Percentiles rank a stretch among this genome's conserved stretches.
These are phyloP conservation scores for Lepus europaeus DNA, from an alignment of 2,113 vertebrate species.

Conservation along the genomic window DNA sequence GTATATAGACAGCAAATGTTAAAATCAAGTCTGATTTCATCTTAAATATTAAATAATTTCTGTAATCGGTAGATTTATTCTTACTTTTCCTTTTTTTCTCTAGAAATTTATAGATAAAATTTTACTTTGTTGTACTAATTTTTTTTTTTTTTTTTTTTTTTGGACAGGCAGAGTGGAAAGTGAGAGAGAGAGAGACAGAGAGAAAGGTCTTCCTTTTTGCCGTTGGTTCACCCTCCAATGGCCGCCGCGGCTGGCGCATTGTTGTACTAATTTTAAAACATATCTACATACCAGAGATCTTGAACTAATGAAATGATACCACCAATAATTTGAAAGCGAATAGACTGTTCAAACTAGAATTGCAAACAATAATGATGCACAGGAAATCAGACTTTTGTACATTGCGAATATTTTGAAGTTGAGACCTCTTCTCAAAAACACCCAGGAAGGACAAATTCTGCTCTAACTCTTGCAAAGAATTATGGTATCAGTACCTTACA, in stretches of 20 bases:
- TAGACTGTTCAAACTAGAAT: conserved; percentile 1
- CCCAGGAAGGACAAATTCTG: too few species aligned
- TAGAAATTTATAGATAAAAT: neutral
- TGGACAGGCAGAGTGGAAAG: too few species aligned
- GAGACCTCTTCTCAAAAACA: neutral
- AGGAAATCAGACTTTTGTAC: neutral
- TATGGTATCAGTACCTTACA: neutral
- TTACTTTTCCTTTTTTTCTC: neutral
- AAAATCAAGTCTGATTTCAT: conserved; percentile 6
- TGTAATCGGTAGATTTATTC: neutral
- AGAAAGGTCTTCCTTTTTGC: too few species aligned
- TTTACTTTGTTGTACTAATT: neutral
- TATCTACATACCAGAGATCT: neutral
- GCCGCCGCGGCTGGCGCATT: neutral
- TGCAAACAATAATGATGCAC: neutral
- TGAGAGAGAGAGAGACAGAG: too few species aligned
- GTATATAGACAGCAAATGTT: neutral
- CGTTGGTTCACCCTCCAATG: too few species aligned
- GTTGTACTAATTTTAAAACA: neutral
- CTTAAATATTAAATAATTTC: conserved; percentile 49
- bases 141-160: neutral
- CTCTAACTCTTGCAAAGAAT: neutral
- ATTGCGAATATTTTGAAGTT: neutral
- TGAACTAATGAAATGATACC: conserved; percentile 45
- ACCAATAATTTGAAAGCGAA: neutral